Conservation (phyloP, 1,140 invertebrate species). For the Vanessa tameamea region DNA sequence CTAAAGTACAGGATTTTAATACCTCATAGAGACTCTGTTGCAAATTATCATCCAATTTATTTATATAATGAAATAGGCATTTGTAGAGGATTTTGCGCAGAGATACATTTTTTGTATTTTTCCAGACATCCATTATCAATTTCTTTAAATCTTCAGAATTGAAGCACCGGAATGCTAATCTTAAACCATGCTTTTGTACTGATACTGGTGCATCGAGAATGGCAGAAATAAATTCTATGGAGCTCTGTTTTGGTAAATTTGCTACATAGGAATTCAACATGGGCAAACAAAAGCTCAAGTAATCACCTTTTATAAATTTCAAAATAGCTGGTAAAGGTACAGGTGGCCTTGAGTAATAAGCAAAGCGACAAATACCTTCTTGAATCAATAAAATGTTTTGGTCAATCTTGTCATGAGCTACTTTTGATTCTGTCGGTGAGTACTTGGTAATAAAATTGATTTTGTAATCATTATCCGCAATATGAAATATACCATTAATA, state of each 20-base stretch:
- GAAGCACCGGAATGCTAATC: slow-evolving; percentile 58
- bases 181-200: slow-evolving; percentile 61
- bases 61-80: slow-evolving; percentile 47
- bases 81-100: slow-evolving; percentile 53
- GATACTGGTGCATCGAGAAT: slow-evolving; percentile 55
- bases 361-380: slow-evolving; percentile 53
- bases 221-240: slow-evolving; percentile 50
- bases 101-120: slow-evolving; percentile 58
- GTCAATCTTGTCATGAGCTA: slow-evolving; percentile 46
- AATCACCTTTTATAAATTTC: slow-evolving; percentile 62
- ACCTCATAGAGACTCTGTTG: slow-evolving; percentile 45
- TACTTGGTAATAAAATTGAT: slow-evolving; percentile 52
- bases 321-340: slow-evolving; percentile 47
- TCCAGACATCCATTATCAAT: slow-evolving; percentile 50
- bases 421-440: slow-evolving; percentile 52
- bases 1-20: slow-evolving; percentile 49
- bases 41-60: slow-evolving; percentile 17
- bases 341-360: slow-evolving; percentile 55
- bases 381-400: slow-evolving; percentile 46
- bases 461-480: slow-evolving; percentile 49
- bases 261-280: slow-evolving; percentile 54
- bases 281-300: slow-evolving; percentile 54
- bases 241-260: slow-evolving; percentile 48
- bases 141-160: slow-evolving; percentile 46
- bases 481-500: slow-evolving; percentile 46